A percentile compares a stretch with the other conserved stretches of the same genome.
Evolutionary conservation across 2,797 vertebrate species (phyloP).

Genomic region (Halcyon smyrnensis): DNA sequence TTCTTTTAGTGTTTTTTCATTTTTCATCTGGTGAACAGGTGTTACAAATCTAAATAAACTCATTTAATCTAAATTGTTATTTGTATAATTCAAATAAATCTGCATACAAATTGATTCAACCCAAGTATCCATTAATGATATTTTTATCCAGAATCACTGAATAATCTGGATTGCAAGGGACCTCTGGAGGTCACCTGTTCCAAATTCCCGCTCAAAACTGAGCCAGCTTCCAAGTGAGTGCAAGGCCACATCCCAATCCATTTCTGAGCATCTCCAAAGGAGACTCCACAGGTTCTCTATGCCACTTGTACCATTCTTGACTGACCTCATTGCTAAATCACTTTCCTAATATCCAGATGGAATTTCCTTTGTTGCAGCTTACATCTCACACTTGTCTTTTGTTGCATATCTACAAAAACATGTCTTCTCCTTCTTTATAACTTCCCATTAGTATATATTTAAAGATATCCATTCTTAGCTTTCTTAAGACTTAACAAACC

Average conservation of each 20-base stretch:
- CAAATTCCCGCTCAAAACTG: not conserved
- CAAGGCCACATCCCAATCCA: not conserved
- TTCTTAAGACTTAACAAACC: not conserved
- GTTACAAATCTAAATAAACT: not conserved
- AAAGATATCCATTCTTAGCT: not conserved
- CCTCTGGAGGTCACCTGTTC: not conserved
- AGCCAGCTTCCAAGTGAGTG: not conserved
- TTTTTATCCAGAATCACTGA: not conserved
- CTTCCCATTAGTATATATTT: not conserved
- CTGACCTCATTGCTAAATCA: not conserved
- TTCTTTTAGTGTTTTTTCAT: not conserved
- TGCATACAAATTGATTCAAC: not conserved
- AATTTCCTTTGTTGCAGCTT: not conserved
- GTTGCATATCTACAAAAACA: not conserved
- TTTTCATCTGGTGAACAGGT: not conserved
- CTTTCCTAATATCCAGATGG: not conserved
- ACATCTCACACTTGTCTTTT: not conserved
- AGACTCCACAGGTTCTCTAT: not conserved
- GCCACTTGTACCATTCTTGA: not conserved
- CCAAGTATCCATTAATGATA: not conserved
- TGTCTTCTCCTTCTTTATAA: not conserved
- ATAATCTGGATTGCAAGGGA: not conserved
- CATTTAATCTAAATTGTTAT: not conserved
- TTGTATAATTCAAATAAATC: not conserved
- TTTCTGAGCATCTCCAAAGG: not conserved